phyloP scores from a whole-genome alignment of 2,113 vertebrate genomes.

The Seriola quinqueradiata region DNA sequence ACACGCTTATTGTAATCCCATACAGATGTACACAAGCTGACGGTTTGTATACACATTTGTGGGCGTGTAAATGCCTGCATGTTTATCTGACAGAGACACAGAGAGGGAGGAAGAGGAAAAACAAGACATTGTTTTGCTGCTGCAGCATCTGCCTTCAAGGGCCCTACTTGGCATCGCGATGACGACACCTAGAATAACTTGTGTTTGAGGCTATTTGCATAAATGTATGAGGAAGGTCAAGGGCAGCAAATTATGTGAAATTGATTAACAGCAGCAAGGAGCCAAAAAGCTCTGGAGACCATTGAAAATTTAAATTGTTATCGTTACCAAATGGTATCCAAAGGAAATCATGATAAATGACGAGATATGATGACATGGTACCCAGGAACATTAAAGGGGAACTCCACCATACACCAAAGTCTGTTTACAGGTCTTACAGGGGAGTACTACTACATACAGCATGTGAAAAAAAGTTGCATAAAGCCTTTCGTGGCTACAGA shows the following conservation, averaged over 20 bases:
- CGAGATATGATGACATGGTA: neutral
- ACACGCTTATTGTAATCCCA: conserved; percentile 40
- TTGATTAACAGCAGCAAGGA: conserved; percentile 3
- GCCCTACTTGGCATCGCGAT: neutral
- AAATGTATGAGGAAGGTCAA: conserved; percentile 6
- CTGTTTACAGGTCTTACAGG: neutral
- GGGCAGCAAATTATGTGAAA: neutral
- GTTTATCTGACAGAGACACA: conserved; percentile 13
- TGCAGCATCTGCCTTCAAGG: conserved; percentile 1
- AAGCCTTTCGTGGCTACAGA: neutral
- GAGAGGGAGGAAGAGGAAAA: neutral
- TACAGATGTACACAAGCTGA: conserved; percentile 1
- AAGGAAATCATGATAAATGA: too few relatives aligned
- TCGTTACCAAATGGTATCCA: neutral
- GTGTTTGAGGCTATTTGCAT: neutral
- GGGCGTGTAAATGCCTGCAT: conserved; percentile 2
- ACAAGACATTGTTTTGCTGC: neutral
- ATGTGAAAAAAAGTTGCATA: neutral
- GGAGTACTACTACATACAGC: neutral
- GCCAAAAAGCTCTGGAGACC: neutral
- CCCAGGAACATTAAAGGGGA: neutral
- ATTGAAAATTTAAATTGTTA: conserved; percentile 4
- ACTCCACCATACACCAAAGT: conserved; percentile 3
- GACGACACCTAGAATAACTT: conserved; percentile 15
- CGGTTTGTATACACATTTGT: neutral